Base-by-base conservation (phyloP, 2,797 vertebrate species). In the Calcarius lapponicus region DNA sequence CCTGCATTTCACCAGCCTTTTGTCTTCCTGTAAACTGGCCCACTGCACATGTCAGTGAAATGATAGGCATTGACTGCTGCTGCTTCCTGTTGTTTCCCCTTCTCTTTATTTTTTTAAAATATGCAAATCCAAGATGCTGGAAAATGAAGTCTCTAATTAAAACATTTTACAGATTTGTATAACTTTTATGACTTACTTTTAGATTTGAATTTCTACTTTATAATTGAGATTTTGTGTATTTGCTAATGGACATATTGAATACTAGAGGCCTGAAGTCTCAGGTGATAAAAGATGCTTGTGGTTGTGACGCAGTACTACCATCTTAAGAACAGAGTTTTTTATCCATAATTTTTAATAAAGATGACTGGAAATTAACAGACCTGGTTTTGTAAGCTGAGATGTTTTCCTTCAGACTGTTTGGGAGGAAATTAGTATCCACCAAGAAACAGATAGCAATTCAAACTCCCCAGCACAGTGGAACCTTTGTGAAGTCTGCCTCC, bases 361-460 rank as follows among this genome's bases (percentile, higher is more conserved):
- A 71, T 57, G 18, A 86, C 73, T 86, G 38, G 58, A 86, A 54
- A 66, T 86, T 79, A 91, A 87, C 61, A 95, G 51, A n/a, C 29
- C 25, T 79, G 32, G 53, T 84, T 94, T 86, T 81, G 62, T 92
- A 88, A 93, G 70, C 66, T 22, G 38, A 86, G 79, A 42, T 90
- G 90, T 76, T 91, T 91, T 96, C 58, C 82, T 74, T 91, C 51
- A 57, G 65, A 74, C 53, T 95, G 50, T 57, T 85, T 83, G 72
- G 61, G 54, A 92, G 85, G 85, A 81, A 94, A 72, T 91, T 19
- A 74, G 36, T 86, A 72, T 90, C 83, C 15, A 92, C 53, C 74
- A 85, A 74, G 78, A 89, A 91, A 94, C 75, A 94, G 83, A 92
- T 82, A 94, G 86, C 75, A 84, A 91, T 95, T 94, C 51, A 95